These are phyloP conservation scores for Scarus forsteni DNA, from an alignment of 2,797 vertebrate genomes.

Conservation along the genomic window DNA sequence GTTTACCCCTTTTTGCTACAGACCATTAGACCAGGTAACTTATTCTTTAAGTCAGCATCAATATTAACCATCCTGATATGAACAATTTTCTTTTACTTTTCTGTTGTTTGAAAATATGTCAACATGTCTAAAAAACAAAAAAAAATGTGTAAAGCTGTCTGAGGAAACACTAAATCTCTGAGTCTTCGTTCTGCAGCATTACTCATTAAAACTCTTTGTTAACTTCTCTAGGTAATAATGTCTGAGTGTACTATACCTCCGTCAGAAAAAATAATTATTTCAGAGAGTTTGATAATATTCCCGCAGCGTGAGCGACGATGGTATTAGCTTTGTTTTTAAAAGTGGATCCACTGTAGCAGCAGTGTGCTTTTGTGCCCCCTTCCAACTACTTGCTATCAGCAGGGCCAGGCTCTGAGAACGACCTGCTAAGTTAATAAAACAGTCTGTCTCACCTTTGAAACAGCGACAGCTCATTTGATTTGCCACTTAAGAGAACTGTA, in stretches of 20 bases:
- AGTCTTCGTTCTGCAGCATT: conserved; percentile 24
- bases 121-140: no score
- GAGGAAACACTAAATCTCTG: conserved; percentile 1
- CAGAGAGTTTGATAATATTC: conserved; percentile 51
- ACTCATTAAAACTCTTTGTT: conserved; percentile 34
- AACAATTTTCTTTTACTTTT: no score
- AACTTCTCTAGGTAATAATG: conserved; percentile 44
- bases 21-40: no score
- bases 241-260: conserved; percentile 26
- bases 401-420: conserved; percentile 63
- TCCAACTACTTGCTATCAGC: conserved; percentile 72
- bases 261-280: conserved; percentile 45
- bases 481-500: conserved; percentile 37
- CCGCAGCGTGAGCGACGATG: conserved; percentile 33
- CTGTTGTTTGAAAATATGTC: no score
- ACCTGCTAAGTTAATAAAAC: conserved; percentile 80
- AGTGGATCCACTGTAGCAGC: conserved; percentile 56
- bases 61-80: no score
- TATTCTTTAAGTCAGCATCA: no score
- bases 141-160: no score
- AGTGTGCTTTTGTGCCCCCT: conserved; percentile 61
- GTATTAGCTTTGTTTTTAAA: conserved; percentile 69
- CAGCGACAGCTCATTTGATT: conserved; percentile 64
- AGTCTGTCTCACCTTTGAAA: conserved; percentile 73
- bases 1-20: no score